phyloP scores from a whole-genome alignment of 2,113 vertebrate genomes.

The Onychostruthus taczanowskii region DNA sequence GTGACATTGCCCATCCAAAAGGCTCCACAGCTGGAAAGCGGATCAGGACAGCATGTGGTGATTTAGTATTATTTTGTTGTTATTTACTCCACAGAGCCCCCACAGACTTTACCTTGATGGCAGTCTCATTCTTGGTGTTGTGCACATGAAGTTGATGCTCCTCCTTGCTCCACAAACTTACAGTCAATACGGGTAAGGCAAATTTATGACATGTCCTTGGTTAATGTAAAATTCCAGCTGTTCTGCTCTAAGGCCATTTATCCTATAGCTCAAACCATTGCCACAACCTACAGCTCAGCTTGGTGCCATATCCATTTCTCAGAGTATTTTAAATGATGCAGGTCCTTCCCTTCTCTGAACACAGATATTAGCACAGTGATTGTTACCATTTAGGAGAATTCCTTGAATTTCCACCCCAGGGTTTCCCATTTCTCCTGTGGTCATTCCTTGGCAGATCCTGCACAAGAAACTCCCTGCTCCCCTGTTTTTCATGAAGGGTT shows the following conservation, averaged over 20 bases:
- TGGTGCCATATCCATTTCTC: background rate
- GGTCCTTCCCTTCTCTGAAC: background rate
- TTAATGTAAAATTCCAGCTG: background rate
- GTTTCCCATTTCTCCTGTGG: background rate
- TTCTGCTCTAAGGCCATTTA: background rate
- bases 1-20: background rate
- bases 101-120: background rate
- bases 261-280: background rate
- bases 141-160: background rate
- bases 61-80: background rate
- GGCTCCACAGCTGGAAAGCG: background rate
- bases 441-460: background rate
- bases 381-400: background rate
- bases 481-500: constrained; percentile 24
- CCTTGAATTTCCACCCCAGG: background rate
- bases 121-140: background rate
- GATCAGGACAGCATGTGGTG: background rate
- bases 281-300: background rate
- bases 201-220: background rate
- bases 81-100: background rate
- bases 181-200: background rate
- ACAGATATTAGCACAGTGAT: background rate
- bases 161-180: background rate
- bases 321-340: background rate
- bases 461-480: background rate